Evolutionary conservation across 2,113 vertebrate genomes (phyloP).

Genomic region (Ctenomys sociabilis): DNA sequence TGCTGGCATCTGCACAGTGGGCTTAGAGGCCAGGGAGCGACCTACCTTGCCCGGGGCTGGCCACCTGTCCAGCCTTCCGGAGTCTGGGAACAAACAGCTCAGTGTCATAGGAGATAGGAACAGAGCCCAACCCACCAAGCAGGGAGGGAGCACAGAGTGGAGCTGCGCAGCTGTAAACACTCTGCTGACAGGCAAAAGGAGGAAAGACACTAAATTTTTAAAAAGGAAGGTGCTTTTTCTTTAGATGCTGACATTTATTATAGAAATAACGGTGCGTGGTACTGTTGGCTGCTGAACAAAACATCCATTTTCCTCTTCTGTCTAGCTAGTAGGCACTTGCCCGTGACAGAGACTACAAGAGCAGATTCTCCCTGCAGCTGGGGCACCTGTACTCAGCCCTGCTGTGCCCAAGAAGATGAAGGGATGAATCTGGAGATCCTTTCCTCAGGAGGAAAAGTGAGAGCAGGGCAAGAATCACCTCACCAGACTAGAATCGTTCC

Average conservation of each 20-base stretch:
- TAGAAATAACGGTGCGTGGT: neutral
- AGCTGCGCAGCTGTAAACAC: neutral
- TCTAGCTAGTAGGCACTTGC: no score
- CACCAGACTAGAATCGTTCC: neutral
- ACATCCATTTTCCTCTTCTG: neutral
- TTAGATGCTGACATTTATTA: neutral
- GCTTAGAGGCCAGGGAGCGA: no score
- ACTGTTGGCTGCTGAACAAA: neutral
- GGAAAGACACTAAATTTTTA: neutral
- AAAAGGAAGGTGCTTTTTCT: no score
- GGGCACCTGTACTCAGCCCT: no score
- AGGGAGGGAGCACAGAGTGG: neutral
- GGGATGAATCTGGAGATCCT: neutral
- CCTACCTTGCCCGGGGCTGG: accelerated
- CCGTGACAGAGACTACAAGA: neutral
- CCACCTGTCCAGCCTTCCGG: accelerated
- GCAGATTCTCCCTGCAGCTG: no score
- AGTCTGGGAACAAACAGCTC: neutral
- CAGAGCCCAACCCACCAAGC: neutral
- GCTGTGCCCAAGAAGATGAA: neutral
- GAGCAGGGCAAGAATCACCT: neutral
- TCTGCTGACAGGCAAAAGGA: neutral
- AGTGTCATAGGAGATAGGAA: neutral
- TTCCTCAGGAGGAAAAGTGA: neutral
- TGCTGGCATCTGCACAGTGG: neutral